Evolutionary conservation across 2,113 vertebrate species (phyloP).

Genomic region (Epinephelus fuscoguttatus): DNA sequence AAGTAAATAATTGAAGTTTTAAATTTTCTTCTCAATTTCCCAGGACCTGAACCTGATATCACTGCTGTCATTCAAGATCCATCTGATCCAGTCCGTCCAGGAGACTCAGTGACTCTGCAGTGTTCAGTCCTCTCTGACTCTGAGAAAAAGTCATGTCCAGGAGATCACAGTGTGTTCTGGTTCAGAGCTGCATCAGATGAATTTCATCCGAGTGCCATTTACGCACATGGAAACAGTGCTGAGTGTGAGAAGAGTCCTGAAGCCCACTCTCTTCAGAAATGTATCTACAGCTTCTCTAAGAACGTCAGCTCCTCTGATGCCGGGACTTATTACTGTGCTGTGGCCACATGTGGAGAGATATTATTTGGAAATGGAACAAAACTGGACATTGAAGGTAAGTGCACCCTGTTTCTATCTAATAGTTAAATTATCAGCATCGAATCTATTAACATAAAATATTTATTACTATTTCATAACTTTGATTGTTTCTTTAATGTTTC

Average conservation of each 20-base stretch:
- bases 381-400: slow-evolving; percentile 28
- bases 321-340: slow-evolving; percentile 51
- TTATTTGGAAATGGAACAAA: slow-evolving; percentile 42
- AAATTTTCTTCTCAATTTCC: neutral
- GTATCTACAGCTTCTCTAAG: slow-evolving; percentile 21
- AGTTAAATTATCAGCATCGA: too few relatives aligned
- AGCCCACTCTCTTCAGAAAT: neutral
- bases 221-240: neutral
- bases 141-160: slow-evolving; percentile 18
- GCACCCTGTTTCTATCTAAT: neutral
- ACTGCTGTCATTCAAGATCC: neutral
- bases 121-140: slow-evolving; percentile 44
- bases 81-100: slow-evolving; percentile 4
- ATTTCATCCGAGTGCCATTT: slow-evolving; percentile 7
- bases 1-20: neutral
- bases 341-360: slow-evolving; percentile 26
- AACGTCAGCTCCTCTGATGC: slow-evolving; percentile 24
- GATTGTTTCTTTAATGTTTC: neutral
- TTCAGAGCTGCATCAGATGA: slow-evolving; percentile 21
- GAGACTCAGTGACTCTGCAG: slow-evolving; percentile 41
- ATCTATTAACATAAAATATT: neutral
- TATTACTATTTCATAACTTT: too few relatives aligned
- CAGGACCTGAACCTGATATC: neutral
- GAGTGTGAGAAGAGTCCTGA: slow-evolving; percentile 1
- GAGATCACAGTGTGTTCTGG: slow-evolving; percentile 49